Percentiles rank a stretch among this genome's conserved stretches.
These are phyloP conservation scores for Plectrocnemia conspersa DNA, from an alignment of 1,140 invertebrate genomes.

Conservation along the genomic window DNA sequence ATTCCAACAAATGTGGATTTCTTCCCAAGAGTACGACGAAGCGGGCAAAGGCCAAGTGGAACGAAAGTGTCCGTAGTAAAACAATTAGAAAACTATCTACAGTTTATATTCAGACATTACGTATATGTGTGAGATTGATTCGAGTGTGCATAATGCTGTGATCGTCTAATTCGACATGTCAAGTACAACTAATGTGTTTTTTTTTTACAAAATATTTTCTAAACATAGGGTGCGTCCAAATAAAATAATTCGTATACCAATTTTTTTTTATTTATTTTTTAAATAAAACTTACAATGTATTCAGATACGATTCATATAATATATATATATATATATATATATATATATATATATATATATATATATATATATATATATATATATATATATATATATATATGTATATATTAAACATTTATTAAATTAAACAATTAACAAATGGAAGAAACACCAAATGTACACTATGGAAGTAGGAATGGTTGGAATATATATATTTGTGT, in stretches of 20 bases:
- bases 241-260: too few relatives aligned
- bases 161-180: too few relatives aligned
- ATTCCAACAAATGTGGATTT: slow-evolving; percentile 98
- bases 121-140: too few relatives aligned
- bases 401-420: not conserved
- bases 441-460: too few relatives aligned
- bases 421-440: slow-evolving; percentile 4
- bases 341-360: not conserved
- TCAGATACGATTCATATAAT: too few relatives aligned
- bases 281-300: too few relatives aligned
- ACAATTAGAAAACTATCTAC: not conserved
- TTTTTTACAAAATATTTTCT: too few relatives aligned
- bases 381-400: slow-evolving; percentile 4
- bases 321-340: slow-evolving; percentile 1
- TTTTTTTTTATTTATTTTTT: too few relatives aligned
- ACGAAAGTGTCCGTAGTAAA: slow-evolving; percentile 76
- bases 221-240: too few relatives aligned
- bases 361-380: not conserved
- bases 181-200: too few relatives aligned
- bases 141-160: too few relatives aligned
- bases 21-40: slow-evolving; percentile 94
- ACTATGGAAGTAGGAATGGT: not conserved
- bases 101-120: too few relatives aligned
- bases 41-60: slow-evolving; percentile 88
- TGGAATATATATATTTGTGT: not conserved